Evolutionary conservation across 2,113 vertebrate genomes (phyloP), one percentile per base, ranked within the genome.

Genomic region (Aepyceros melampus): DNA sequence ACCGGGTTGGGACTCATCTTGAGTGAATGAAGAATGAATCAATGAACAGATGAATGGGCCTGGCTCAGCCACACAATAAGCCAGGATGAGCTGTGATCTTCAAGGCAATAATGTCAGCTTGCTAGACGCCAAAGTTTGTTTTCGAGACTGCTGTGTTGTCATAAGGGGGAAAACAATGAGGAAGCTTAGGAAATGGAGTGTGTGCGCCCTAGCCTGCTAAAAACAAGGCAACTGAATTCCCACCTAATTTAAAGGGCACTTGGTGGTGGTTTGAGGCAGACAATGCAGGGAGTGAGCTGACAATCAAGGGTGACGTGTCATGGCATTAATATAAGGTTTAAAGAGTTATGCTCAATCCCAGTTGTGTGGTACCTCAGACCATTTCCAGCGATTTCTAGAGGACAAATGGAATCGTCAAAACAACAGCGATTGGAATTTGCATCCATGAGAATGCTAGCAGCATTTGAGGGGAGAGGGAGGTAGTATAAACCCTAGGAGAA

Each of bases 401-500:
- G 43, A 16, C 14, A 67, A 43, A 33, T 82, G 36, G 36, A 51
- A 55, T 12, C 43, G 11, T 31, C 62, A 64, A 51, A 89, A 60
- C 36, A n/a, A 31, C 12, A 7, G 14, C 15, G 29, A 8, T 9
- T 93, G 82, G 45, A 47, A 82, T 78, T 16, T 76, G 43, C 5
- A 40, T 16, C 5, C 3, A 1, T 7, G 31, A 76, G 58, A 55
- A 45, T 6, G 33, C 36, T 12, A 31, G 84, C 10, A 15, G 33
- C 2, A 12, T 56, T 43, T 6, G 76, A 33, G 4, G 11, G 10
- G 7, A 0, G 4, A 5, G 33, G n/a, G 74, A 49, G 6, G 1
- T 15, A 45, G 1, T 3, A 0, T 8, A 14, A 58, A 49, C 0
- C 0, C 2, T 2, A 45, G 14, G 5, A 45, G 31, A 19, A 2